Evolutionary conservation across 1,140 invertebrate species (phyloP).

Genomic region (Gonatopus flavifemur): DNA sequence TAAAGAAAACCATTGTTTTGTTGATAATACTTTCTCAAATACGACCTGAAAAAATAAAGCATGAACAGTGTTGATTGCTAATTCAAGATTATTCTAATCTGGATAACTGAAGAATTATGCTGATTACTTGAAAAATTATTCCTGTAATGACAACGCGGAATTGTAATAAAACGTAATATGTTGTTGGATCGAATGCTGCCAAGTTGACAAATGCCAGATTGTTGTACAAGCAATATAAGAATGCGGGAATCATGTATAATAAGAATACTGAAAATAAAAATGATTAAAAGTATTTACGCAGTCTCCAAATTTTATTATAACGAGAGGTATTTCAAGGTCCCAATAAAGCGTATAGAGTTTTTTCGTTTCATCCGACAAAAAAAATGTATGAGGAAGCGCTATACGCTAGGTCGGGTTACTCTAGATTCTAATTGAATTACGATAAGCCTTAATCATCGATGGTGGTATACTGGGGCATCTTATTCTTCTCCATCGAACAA

Average conservation of each 20-base stretch:
- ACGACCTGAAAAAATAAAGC: constrained; percentile 67
- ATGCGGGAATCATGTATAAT: constrained; percentile 89
- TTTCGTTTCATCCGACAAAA: no score
- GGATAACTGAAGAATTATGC: not conserved
- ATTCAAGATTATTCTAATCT: not conserved
- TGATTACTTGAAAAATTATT: constrained; percentile 83
- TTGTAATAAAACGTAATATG: constrained; percentile 91
- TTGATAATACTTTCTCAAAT: constrained; percentile 82
- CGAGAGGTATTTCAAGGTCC: no score
- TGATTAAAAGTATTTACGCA: constrained; percentile 2
- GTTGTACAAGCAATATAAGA: constrained; percentile 93
- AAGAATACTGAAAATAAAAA: constrained; percentile 63
- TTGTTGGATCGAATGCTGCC: constrained; percentile 89
- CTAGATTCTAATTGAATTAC: no score
- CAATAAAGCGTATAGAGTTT: no score
- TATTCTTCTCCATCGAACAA: no score
- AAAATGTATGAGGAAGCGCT: no score
- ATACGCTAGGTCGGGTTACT: no score
- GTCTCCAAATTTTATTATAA: no score
- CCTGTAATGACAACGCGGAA: constrained; percentile 91
- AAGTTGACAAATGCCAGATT: constrained; percentile 92
- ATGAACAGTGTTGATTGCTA: not conserved
- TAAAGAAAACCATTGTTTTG: constrained; percentile 88
- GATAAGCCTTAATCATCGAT: no score
- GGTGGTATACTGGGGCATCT: no score